Base-by-base conservation (phyloP, 2,113 vertebrate species). In the Cettia cetti region DNA sequence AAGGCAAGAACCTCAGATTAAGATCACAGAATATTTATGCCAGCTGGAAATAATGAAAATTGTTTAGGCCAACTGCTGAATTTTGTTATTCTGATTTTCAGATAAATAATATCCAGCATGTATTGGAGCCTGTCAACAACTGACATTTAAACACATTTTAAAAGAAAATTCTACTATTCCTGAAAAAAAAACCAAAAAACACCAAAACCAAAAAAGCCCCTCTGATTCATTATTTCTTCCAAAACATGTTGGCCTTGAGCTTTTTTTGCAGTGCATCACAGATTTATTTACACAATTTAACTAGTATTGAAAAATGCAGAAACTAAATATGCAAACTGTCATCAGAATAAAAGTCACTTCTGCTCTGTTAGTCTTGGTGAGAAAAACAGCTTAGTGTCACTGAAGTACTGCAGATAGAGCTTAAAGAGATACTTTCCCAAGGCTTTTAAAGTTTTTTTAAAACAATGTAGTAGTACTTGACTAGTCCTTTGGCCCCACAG, bases 241-340 rank as follows among this genome's bases (percentile, higher is more conserved):
- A 59, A 96, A 92, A 81, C 27, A 33, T 33, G 21, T 60, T 64
- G n/a, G 44, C 56, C 90, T 92, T 84, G 74, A 78, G 89, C 23
- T 54, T 52, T 37, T 56, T 71, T 79, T 91, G 42, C 65, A 64
- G 39, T 59, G 64, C 44, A 82, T 74, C 69, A 66, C 68, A 87
- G 56, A 86, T 81, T 81, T 66, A 86, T 44, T 76, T 49, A 82
- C n/a, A 81, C 66, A 71, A 40, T 81, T 63, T 81, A 90, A 74
- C 33, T 24, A 31, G 42, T 68, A 81, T 40, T 47, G 66, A 45
- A 90, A 90, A 83, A 89, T 16, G 33, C 68, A 86, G 45, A 60
- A 90, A 54, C 53, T 52, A 94, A 95, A 94, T 92, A 91, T 75
- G 77, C 52, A 89, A 91, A 84, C 60, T 92, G 81, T 89, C 65